Evolutionary conservation across 2,113 vertebrate species (phyloP).

Genomic region (Peucedramus taeniatus): DNA sequence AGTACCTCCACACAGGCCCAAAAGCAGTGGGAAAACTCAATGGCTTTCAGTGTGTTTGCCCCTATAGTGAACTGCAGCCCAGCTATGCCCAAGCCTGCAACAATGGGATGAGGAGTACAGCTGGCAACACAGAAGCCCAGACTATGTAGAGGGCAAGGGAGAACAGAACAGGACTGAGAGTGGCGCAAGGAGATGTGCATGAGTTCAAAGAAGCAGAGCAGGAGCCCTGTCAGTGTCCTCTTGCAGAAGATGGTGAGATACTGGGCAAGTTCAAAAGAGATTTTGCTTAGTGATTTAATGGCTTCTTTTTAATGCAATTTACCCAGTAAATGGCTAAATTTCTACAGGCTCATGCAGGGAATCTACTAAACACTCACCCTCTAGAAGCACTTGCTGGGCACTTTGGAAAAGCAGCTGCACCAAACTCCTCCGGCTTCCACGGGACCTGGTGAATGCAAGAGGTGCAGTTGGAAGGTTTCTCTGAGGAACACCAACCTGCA

Average conservation of each 20-base stretch:
- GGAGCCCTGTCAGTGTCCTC: background rate
- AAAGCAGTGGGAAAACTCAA: background rate
- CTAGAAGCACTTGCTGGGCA: background rate
- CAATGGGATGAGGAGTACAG: background rate
- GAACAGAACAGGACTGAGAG: background rate
- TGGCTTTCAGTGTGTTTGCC: rapidly evolving
- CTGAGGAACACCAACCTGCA: background rate
- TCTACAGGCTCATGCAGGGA: background rate
- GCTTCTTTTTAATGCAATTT: background rate
- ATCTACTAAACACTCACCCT: background rate
- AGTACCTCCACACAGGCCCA: rapidly evolving
- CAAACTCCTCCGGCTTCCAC: rapidly evolving
- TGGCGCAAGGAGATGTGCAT: rapidly evolving
- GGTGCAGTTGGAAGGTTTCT: background rate
- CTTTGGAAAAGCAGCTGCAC: background rate
- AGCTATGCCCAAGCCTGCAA: background rate
- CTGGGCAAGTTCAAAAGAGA: background rate
- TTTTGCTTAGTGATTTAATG: background rate
- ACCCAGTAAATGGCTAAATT: background rate
- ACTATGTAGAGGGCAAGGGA: background rate
- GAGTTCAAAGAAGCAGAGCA: background rate
- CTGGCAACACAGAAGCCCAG: background rate
- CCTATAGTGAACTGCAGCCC: background rate
- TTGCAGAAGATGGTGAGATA: background rate
- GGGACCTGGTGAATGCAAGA: background rate